Conservation (phyloP, 2,113 vertebrate species). For the Lagopus leucura region DNA sequence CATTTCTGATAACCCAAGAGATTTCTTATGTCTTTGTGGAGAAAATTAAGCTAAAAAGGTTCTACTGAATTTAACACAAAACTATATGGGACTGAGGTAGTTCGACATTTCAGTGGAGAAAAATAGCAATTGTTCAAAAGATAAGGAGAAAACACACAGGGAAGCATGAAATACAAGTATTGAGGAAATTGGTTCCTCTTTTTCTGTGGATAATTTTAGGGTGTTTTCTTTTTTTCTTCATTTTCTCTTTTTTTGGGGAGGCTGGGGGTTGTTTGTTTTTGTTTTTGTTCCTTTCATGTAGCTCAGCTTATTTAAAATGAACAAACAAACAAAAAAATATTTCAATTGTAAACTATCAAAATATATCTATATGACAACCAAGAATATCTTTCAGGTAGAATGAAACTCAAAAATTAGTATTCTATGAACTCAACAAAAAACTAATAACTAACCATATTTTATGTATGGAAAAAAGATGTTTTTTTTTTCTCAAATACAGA, state of each 20-base stretch:
- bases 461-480: not conserved
- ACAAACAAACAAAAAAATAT: no score
- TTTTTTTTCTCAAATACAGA: not conserved
- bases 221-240: not conserved
- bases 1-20: conserved; percentile 15
- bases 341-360: not conserved
- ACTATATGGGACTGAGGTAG: not conserved
- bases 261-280: not conserved
- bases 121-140: not conserved
- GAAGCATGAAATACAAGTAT: not conserved
- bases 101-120: not conserved
- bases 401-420: not conserved
- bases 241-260: not conserved
- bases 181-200: not conserved
- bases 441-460: not conserved
- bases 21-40: not conserved
- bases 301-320: not conserved
- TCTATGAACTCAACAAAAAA: not conserved
- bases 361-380: not conserved
- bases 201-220: not conserved
- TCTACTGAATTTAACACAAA: not conserved
- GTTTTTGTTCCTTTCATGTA: not conserved
- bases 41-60: not conserved
- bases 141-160: not conserved
- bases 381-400: not conserved